Conservation (phyloP, 1,140 invertebrate genomes). For the Drosophila truncata region DNA sequence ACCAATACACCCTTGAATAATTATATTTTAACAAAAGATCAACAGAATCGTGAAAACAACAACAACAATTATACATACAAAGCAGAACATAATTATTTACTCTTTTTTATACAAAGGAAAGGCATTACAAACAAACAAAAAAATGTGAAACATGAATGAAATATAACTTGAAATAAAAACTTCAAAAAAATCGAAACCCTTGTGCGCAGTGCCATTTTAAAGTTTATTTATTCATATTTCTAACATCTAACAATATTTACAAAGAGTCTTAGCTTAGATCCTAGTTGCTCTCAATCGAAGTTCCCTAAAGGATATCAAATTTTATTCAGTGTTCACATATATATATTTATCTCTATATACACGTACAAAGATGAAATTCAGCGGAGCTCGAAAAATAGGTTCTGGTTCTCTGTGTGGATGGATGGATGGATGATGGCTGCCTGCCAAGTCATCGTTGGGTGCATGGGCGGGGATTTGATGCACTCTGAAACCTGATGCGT, state of each 20-base stretch:
- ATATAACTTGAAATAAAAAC: conserved; percentile 84
- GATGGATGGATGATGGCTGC: conserved; percentile 8
- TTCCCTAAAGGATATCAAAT: conserved; percentile 58
- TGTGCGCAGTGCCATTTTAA: conserved; percentile 25
- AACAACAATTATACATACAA: conserved; percentile 76
- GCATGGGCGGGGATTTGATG: conserved; percentile 15
- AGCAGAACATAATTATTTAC: conserved; percentile 80
- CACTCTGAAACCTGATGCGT: conserved; percentile 59
- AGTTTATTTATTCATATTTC: conserved; percentile 67
- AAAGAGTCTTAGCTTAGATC: conserved; percentile 50
- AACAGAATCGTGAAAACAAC: conserved; percentile 67
- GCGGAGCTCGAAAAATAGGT: conserved; percentile 49
- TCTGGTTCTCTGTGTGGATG: conserved; percentile 9
- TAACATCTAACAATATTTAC: conserved; percentile 68
- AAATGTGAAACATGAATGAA: conserved; percentile 85
- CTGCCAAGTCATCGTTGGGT: conserved; percentile 14
- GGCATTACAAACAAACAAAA: conserved; percentile 65
- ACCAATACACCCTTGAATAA: conserved; percentile 51
- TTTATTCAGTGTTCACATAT: conserved; percentile 27
- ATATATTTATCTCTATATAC: conserved; percentile 38
- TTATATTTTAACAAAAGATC: conserved; percentile 72
- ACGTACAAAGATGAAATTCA: conserved; percentile 49
- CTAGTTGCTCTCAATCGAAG: conserved; percentile 14
- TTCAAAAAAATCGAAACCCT: conserved; percentile 68
- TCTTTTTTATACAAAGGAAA: conserved; percentile 84